Percentiles rank a stretch among this genome's conserved stretches.
Evolutionary conservation across 2,888 invertebrate genomes (phyloP).

Genomic region (Pyralis farinalis): DNA sequence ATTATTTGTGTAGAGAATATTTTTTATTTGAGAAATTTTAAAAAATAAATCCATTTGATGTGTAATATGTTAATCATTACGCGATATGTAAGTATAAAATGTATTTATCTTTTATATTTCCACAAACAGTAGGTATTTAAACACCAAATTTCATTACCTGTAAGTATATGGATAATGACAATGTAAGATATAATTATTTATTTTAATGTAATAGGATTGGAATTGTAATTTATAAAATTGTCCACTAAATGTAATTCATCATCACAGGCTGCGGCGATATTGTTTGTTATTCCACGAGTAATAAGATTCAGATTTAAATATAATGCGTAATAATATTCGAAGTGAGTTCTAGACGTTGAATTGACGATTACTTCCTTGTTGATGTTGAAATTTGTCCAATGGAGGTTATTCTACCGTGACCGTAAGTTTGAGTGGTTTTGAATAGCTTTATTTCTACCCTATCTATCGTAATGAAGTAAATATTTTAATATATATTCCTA

Average conservation of each 20-base stretch:
- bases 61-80: slow-evolving; percentile 9
- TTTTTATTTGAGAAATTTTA: no score
- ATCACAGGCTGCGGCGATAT: not conserved
- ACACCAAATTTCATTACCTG: slow-evolving; percentile 26
- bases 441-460: no score
- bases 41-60: slow-evolving; percentile 1
- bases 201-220: slow-evolving; percentile 18
- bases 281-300: not conserved
- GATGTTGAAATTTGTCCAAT: slow-evolving; percentile 4
- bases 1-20: no score
- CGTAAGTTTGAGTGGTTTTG: no score
- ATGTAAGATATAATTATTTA: slow-evolving; percentile 20
- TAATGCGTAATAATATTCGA: not conserved
- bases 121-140: slow-evolving; percentile 18
- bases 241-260: slow-evolving; percentile 12
- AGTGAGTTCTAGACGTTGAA: not conserved
- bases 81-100: slow-evolving; percentile 18
- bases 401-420: slow-evolving; percentile 2
- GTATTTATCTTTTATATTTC: slow-evolving; percentile 21
- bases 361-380: not conserved
- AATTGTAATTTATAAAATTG: slow-evolving; percentile 17
- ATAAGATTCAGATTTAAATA: not conserved
- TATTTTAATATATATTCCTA: no score
- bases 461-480: no score
- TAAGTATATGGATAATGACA: slow-evolving; percentile 16